phyloP scores from a whole-genome alignment of 2,113 vertebrate genomes.

The Uropsilus gracilis region DNA sequence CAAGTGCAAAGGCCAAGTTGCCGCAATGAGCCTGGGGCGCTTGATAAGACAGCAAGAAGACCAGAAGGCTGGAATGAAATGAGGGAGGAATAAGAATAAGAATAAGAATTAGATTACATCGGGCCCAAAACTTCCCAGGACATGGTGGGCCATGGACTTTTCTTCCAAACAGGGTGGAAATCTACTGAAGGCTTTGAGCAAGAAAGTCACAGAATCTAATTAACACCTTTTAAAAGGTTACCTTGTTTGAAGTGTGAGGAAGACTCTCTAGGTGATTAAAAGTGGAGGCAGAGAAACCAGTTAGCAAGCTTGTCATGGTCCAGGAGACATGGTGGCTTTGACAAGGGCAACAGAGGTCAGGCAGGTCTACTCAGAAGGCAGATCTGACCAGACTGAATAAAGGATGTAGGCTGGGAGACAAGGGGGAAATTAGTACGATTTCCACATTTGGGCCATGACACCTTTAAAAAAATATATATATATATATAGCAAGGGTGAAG shows the following conservation, averaged over 20 bases:
- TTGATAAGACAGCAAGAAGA: not conserved
- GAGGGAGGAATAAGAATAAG: not conserved
- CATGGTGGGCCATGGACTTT: not conserved
- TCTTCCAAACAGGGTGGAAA: constrained; percentile 4
- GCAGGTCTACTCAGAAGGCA: not conserved
- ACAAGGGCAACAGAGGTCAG: not conserved
- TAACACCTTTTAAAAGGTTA: constrained; percentile 17
- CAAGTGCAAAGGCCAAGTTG: not conserved
- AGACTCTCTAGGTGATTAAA: constrained; percentile 15
- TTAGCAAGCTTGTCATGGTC: not conserved
- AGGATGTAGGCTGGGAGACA: not conserved
- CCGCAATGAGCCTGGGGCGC: not conserved
- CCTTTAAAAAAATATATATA: not conserved
- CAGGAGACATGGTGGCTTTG: not conserved
- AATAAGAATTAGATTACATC: not conserved
- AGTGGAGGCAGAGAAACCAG: not conserved
- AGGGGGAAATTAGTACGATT: not conserved
- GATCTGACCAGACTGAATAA: not conserved
- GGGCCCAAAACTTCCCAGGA: not conserved
- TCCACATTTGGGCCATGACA: not conserved
- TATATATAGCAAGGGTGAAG: not conserved
- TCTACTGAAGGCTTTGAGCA: not conserved
- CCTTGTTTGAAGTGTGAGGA: not conserved
- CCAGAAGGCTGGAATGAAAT: not conserved
- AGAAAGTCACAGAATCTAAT: not conserved